Conservation (phyloP, 2,888 invertebrate genomes). For the Tetranychus truncatus region DNA sequence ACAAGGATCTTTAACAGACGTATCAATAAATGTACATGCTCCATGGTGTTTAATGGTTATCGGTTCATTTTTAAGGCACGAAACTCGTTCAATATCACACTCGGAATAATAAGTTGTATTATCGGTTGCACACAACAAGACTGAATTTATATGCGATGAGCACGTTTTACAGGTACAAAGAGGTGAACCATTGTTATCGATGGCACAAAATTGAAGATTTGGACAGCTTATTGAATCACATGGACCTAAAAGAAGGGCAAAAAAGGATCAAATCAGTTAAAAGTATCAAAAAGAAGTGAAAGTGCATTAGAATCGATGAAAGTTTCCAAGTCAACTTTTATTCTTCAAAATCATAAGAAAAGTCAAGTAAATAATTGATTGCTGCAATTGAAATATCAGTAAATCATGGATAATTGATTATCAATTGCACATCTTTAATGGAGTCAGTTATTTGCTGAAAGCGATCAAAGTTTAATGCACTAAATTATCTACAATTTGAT, state of each 20-base stretch:
- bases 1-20: neutral
- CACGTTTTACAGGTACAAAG: slow-evolving; percentile 36
- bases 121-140: slow-evolving; percentile 57
- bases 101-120: slow-evolving; percentile 61
- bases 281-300: neutral
- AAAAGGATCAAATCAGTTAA: neutral
- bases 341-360: too few relatives aligned
- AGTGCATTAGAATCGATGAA: too few relatives aligned
- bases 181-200: neutral
- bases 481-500: too few relatives aligned
- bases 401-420: too few relatives aligned
- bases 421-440: too few relatives aligned
- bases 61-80: slow-evolving; percentile 57
- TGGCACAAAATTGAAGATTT: neutral
- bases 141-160: slow-evolving; percentile 30
- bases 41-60: slow-evolving; percentile 46
- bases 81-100: slow-evolving; percentile 54
- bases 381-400: too few relatives aligned
- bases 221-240: neutral
- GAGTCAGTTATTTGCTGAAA: too few relatives aligned
- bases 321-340: too few relatives aligned
- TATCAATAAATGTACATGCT: slow-evolving; percentile 28
- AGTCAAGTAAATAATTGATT: too few relatives aligned
- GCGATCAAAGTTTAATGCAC: too few relatives aligned
- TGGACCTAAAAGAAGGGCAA: neutral